Base-by-base conservation (phyloP, 1,140 invertebrate species). In the Helicoverpa armigera region DNA sequence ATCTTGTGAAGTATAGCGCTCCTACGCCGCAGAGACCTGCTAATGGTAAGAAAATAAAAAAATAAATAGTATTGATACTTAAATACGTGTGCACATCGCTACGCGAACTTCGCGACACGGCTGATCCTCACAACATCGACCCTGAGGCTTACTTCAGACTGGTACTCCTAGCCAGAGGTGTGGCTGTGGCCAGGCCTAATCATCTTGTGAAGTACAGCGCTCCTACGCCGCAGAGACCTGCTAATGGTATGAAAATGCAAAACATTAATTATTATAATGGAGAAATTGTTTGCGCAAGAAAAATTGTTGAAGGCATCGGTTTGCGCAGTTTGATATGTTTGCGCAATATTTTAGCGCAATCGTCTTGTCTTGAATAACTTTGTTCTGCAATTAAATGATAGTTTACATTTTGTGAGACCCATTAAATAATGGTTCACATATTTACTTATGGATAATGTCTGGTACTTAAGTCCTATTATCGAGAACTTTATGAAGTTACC, bases 131-230 rank as follows among this genome's bases (percentile, higher is more conserved):
- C 77, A 96, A 97, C 83, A 96, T 99, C 74, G 98, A 99, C 93
- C 98, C 98, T 4, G 98, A 99, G 94, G 97, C 97, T 23, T 99
- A 98, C 93, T 98, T 98, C 94, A 96, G 98, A 13, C 95, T 99
- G 10, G 96, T 99, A 67, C 94, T 99, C 43, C 97, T 98, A 18
- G 97, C 98, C 0, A 96, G 98, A 60, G 97, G 97, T 63, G 98
- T 99, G 80, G 98, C 98, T 2, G 97, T 98, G 58, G 95, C 97
- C 0, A 95, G 98, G 12, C 98, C 98, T 0, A 95, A 97, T 58
- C 98, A 98, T 93, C 96, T 99, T 10, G 96, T 98, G 18, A 97
- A 97, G 87, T 98, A 97, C 94, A 96, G 97, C 7, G 97, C 97
- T 73, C 95, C 96, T 10, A 91, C 94, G 60, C 95, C 95, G 1